A percentile compares a stretch with the other conserved stretches of the same genome.
These are phyloP conservation scores for Lates calcarifer DNA, from an alignment of 2,113 vertebrate species.

Conservation along the genomic window DNA sequence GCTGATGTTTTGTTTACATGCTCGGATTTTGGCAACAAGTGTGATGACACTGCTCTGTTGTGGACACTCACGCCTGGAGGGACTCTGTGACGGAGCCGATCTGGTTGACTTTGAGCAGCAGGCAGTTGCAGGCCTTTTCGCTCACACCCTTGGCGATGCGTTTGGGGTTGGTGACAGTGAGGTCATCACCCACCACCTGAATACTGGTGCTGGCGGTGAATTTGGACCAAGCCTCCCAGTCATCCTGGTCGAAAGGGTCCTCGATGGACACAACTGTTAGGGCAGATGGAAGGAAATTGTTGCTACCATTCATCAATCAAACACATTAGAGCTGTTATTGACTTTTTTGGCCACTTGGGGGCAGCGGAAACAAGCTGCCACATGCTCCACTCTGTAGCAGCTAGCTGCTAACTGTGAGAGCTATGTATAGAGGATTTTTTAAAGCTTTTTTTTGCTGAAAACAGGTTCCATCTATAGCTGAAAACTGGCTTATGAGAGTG, in stretches of 20 bases:
- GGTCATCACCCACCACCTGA: constrained; percentile 97
- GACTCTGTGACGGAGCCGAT: constrained; percentile 97
- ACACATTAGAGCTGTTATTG: neutral
- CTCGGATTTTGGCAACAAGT: constrained; percentile 9
- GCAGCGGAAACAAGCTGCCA: constrained; percentile 17
- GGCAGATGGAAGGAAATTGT: neutral
- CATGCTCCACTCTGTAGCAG: neutral
- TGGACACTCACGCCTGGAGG: constrained; percentile 92
- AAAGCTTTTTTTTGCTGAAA: neutral
- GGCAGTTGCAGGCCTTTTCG: constrained; percentile 96
- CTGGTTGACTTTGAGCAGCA: constrained; percentile 99
- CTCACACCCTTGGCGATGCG: constrained; percentile 92
- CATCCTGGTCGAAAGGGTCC: constrained; percentile 98
- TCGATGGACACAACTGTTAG: constrained; percentile 95
- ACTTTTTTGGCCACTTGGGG: constrained; percentile 36
- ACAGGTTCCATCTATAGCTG: neutral
- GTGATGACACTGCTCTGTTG: neutral
- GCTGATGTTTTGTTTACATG: neutral
- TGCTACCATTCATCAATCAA: neutral
- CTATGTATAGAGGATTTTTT: neutral
- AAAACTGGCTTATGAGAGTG: accelerated
- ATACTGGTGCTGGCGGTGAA: constrained; percentile 90
- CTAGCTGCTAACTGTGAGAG: neutral
- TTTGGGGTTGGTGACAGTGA: constrained; percentile 98
- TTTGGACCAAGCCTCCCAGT: constrained; percentile 95